These are phyloP conservation scores for Pteromalus puparum DNA, from an alignment of 1,140 invertebrate genomes.

Conservation along the genomic window DNA sequence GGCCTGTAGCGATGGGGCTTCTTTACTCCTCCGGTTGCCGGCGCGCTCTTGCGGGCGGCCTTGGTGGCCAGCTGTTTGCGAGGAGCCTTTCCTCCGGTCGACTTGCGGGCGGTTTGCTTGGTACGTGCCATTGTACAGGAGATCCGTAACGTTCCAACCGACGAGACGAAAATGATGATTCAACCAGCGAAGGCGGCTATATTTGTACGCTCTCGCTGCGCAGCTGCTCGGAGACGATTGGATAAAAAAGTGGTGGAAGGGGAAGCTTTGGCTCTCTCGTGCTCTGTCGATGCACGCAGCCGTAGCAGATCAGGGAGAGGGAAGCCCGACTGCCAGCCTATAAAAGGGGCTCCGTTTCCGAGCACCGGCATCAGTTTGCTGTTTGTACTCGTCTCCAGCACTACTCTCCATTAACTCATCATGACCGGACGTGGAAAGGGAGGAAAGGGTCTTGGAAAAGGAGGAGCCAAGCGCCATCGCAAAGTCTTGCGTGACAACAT, in stretches of 20 bases:
- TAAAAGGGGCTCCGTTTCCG: neutral
- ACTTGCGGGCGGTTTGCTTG: too few species aligned
- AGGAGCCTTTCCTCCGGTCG: too few species aligned
- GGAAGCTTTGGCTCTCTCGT: neutral
- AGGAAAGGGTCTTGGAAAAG: conserved; percentile 82
- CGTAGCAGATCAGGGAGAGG: neutral
- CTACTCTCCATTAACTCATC: neutral
- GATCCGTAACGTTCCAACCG: neutral
- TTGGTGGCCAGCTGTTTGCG: too few species aligned
- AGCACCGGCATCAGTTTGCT: neutral
- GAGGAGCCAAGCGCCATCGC: conserved; percentile 83
- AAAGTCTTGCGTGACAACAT: conserved; percentile 75
- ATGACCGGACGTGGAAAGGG: conserved; percentile 83
- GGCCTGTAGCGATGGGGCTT: too few species aligned
- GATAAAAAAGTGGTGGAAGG: neutral
- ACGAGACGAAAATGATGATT: neutral
- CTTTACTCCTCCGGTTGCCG: too few species aligned
- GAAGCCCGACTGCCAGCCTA: neutral
- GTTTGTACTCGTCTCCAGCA: conserved; percentile 81
- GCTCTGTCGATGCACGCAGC: neutral
- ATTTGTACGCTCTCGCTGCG: neutral
- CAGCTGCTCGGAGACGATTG: neutral
- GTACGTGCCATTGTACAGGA: too few species aligned
- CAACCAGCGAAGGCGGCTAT: neutral
- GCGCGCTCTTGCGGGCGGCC: too few species aligned